Percentiles rank a stretch among this genome's conserved stretches.
Conservation (phyloP, 2,797 vertebrate genomes). For the Arrhamphus sclerolepis region DNA sequence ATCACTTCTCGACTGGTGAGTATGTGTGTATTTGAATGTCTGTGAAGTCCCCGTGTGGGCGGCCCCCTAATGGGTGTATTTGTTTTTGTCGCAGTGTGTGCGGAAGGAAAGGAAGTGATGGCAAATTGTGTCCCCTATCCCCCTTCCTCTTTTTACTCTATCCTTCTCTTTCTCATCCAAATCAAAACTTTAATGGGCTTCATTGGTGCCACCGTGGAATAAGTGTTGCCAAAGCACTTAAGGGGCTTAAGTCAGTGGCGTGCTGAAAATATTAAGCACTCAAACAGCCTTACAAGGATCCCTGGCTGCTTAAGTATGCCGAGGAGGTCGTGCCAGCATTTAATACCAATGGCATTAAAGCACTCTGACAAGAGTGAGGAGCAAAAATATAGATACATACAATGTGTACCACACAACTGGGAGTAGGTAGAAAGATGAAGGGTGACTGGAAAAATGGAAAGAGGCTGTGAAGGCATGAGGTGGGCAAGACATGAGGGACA, state of each 20-base stretch:
- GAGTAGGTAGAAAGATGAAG: conserved; percentile 43
- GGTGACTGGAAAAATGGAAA: conserved; percentile 9
- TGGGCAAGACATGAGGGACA: conserved; percentile 8
- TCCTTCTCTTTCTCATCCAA: conserved; percentile 69
- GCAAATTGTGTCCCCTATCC: conserved; percentile 63
- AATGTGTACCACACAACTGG: conserved; percentile 40
- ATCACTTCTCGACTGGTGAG: conserved; percentile 32
- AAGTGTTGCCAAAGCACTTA: conserved; percentile 87
- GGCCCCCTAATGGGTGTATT: conserved; percentile 63
- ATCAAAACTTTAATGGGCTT: conserved; percentile 83
- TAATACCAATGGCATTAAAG: conserved; percentile 76
- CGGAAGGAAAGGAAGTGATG: conserved; percentile 59
- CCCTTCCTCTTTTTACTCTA: conserved; percentile 31
- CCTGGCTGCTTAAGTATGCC: conserved; percentile 76
- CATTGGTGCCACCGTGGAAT: conserved; percentile 82
- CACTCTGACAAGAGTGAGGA: conserved; percentile 54
- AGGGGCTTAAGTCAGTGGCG: conserved; percentile 82
- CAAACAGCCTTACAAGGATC: conserved; percentile 77
- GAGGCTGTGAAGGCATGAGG: conserved; percentile 6
- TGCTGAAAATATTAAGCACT: conserved; percentile 84
- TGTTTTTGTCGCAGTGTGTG: conserved; percentile 69
- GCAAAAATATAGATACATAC: conserved; percentile 64
- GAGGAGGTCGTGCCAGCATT: conserved; percentile 69
- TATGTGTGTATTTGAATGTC: conserved; percentile 34
- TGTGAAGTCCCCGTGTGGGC: conserved; percentile 52